phyloP scores from a whole-genome alignment of 2,113 vertebrate genomes.

The Prietella phreatophila region DNA sequence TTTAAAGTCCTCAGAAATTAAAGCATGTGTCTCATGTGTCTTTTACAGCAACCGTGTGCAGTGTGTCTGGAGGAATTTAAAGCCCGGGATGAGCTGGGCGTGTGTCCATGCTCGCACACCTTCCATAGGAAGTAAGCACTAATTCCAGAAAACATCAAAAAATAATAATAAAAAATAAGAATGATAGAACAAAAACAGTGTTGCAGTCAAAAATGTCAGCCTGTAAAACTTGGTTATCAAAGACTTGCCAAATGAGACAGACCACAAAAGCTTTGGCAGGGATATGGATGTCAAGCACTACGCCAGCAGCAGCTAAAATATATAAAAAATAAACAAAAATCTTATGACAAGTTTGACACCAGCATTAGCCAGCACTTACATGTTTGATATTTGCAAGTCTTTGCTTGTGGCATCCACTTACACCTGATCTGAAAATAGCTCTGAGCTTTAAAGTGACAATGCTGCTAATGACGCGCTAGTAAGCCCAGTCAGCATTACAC shows the following conservation, averaged over 20 bases:
- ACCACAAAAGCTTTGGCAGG: not conserved
- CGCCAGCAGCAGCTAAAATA: not conserved
- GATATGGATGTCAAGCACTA: not conserved
- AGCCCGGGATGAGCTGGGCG: slow-evolving; percentile 77
- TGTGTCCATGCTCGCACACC: slow-evolving; percentile 79
- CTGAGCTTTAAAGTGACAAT: not conserved
- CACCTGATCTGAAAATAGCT: slow-evolving; percentile 19
- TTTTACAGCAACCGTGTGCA: slow-evolving; percentile 76
- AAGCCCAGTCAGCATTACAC: not conserved
- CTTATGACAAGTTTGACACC: not conserved
- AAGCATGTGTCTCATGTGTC: not conserved
- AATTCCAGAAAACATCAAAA: not conserved
- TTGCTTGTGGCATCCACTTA: slow-evolving; percentile 4
- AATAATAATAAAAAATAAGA: not conserved
- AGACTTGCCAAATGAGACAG: not conserved
- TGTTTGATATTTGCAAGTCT: slow-evolving; percentile 13
- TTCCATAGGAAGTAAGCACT: slow-evolving; percentile 82
- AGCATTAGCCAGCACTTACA: not conserved
- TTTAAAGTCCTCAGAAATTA: not conserved
- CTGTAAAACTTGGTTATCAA: not conserved
- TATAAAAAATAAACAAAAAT: not conserved
- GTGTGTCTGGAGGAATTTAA: slow-evolving; percentile 81
- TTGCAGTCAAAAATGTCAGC: not conserved
- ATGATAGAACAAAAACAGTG: not conserved
- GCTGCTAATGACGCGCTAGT: not conserved